Percentiles rank a stretch among this genome's conserved stretches.
These are phyloP conservation scores for Aphodius granarius DNA, from an alignment of 2,888 invertebrate species.

Conservation along the genomic window DNA sequence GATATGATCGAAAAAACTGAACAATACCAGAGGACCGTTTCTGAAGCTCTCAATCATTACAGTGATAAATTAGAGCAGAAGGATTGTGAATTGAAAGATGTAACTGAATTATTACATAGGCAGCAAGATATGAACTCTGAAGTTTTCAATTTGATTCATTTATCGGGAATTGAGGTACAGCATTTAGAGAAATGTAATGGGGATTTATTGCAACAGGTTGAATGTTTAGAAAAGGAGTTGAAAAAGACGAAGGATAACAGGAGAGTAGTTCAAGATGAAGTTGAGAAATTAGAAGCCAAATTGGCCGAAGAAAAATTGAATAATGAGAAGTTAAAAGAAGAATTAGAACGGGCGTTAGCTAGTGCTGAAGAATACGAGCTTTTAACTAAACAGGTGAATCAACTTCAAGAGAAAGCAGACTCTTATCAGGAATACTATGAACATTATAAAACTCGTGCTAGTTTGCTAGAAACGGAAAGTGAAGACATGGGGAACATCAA, in stretches of 20 bases:
- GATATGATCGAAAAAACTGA: conserved; percentile 43
- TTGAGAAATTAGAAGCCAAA: conserved; percentile 30
- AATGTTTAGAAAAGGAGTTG: conserved; percentile 26
- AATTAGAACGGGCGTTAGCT: conserved; percentile 20
- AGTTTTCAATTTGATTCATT: conserved; percentile 18
- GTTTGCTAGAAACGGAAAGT: conserved; percentile 42
- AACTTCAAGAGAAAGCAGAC: conserved; percentile 38
- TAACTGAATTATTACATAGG: conserved; percentile 18
- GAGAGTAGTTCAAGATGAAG: background rate
- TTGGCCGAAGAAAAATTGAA: conserved; percentile 5
- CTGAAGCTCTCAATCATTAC: conserved; percentile 21
- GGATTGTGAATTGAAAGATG: conserved; percentile 23
- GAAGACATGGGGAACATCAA: conserved; percentile 41
- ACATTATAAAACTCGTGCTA: conserved; percentile 41
- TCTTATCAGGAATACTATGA: conserved; percentile 38
- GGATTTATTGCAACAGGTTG: conserved; percentile 24
- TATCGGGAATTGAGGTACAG: conserved; percentile 23
- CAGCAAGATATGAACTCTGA: conserved; percentile 25
- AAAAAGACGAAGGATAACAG: conserved; percentile 9
- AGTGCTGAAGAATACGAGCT: conserved; percentile 33
- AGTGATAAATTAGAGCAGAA: conserved; percentile 29
- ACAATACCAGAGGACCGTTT: conserved; percentile 26
- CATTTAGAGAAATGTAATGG: conserved; percentile 21
- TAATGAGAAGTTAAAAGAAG: conserved; percentile 20
- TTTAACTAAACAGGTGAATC: conserved; percentile 37